phyloP scores from a whole-genome alignment of 2,113 vertebrate genomes.

The Scalopus aquaticus region DNA sequence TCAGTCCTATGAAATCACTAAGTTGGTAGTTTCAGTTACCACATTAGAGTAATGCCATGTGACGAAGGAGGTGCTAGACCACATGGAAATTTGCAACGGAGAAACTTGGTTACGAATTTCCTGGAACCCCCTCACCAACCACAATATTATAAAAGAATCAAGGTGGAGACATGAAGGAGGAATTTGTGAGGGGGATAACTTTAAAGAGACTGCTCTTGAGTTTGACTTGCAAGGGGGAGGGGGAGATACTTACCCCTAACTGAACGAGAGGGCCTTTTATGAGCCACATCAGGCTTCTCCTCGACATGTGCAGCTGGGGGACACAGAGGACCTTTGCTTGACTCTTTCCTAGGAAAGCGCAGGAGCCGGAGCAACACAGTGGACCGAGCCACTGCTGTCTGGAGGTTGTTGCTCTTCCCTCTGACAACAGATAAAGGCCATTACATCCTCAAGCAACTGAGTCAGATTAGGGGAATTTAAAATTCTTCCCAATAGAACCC shows the following conservation, averaged over 20 bases:
- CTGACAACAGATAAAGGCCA: background rate
- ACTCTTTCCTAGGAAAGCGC: background rate
- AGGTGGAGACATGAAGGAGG: background rate
- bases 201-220: background rate
- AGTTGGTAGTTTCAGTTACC: background rate
- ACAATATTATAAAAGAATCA: background rate
- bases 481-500: background rate
- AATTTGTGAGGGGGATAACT: background rate
- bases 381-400: background rate
- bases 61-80: background rate
- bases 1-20: slow-evolving; percentile 31
- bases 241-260: background rate
- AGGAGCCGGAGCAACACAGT: accelerated
- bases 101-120: background rate
- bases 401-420: background rate
- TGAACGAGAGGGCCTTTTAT: accelerated
- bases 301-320: accelerated
- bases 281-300: background rate
- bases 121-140: background rate
- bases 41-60: background rate
- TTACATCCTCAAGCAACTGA: background rate
- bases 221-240: background rate
- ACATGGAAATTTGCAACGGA: background rate
- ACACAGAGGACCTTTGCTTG: background rate
- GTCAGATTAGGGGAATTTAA: background rate